Conservation (phyloP, 2,113 vertebrate species). For the Daphoenositta chrysoptera region DNA sequence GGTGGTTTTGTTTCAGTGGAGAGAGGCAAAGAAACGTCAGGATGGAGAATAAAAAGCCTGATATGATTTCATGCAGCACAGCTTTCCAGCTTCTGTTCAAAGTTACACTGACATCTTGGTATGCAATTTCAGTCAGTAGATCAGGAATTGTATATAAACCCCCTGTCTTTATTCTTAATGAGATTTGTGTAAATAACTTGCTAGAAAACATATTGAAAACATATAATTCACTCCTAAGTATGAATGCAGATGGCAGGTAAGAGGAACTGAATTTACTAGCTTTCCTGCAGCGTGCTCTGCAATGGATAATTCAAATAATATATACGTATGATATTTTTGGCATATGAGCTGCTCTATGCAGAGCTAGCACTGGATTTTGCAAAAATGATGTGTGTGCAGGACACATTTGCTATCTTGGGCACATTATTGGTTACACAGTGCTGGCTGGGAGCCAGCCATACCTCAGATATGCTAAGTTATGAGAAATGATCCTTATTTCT, state of each 20-base stretch:
- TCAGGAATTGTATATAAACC: not conserved
- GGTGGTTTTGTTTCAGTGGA: not conserved
- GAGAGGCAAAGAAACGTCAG: not conserved
- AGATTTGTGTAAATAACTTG: constrained; percentile 66
- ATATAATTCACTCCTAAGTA: constrained; percentile 43
- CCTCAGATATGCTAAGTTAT: not conserved
- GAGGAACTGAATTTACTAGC: constrained; percentile 40
- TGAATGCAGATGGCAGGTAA: constrained; percentile 17
- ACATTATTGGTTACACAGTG: not conserved
- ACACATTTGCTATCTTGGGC: not conserved
- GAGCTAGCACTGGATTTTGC: not conserved
- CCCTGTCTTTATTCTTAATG: constrained; percentile 46
- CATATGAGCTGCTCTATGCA: not conserved
- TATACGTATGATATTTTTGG: not conserved
- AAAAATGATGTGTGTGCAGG: not conserved
- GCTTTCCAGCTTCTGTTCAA: constrained; percentile 22
- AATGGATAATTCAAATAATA: constrained; percentile 18
- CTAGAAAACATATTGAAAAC: constrained; percentile 40
- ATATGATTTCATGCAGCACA: not conserved
- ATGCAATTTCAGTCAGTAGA: constrained; percentile 18
- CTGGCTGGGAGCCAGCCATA: not conserved
- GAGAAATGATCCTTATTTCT: not conserved
- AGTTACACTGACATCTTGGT: constrained; percentile 10
- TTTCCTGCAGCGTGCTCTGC: not conserved
- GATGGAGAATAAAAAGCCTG: not conserved